Evolutionary conservation across 1,140 invertebrate genomes (phyloP), one percentile per base, ranked within the genome.

Genomic region (Zaprionus lachaisei): DNA sequence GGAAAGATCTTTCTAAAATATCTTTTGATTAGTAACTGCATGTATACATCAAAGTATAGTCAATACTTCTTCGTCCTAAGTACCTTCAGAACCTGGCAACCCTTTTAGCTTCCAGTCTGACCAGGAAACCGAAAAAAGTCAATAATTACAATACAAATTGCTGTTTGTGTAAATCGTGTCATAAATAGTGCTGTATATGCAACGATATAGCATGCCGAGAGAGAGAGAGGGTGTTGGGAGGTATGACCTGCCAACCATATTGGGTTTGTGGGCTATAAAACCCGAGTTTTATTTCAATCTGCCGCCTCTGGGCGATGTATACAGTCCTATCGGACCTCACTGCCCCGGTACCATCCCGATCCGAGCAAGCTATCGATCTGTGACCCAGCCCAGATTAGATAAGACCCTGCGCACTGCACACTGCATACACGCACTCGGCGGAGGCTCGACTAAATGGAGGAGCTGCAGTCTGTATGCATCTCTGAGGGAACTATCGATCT

Each of bases 231-330:
- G 41, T 7, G 41, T 6, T 15, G 14, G 34, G 49, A n/a, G 31
- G 24, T 26, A 37, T 11, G n/a, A 24, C 26, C 20, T 31, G 37
- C 54, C 26, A 51, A 51, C 47, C 67, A 41, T 63, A 58, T 65
- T 54, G 70, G 64, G 54, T 69, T 80, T 81, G 77, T 57, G 49
- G 70, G 78, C 74, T 77, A 89, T 89, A 89, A 89, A 89, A 90
- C 70, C 66, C 56, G 67, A 89, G 76, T 90, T 89, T 89, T 90
- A 89, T 89, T 89, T 89, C 81, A 89, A 89, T 89, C 85, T 89
- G 85, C 85, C 85, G 85, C 85, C 85, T 76, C 76, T 68, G 80
- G 79, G 72, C 65, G 66, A 72, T 82, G 77, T 90, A 85, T 84
- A 90, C 81, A 81, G 61, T 64, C 77, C 80, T 87, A 86, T 86